phyloP scores from a whole-genome alignment of 2,888 invertebrate genomes.

The Heliconius cydno region DNA sequence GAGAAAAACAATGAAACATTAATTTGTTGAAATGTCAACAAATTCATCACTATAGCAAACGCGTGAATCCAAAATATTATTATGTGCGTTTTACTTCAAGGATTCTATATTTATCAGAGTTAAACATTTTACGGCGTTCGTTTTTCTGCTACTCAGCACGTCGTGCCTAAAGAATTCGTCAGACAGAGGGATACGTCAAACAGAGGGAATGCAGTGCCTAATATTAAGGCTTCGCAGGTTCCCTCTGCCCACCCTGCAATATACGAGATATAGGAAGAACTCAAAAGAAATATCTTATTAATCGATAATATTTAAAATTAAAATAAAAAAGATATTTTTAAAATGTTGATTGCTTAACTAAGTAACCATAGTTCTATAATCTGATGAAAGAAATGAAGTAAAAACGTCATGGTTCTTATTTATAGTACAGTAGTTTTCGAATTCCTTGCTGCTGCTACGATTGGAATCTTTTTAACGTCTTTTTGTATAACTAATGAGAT shows the following conservation, averaged over 20 bases:
- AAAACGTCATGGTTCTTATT: slow-evolving; percentile 26
- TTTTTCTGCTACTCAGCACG: too few species aligned
- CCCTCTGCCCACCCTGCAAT: neutral
- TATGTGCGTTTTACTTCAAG: too few species aligned
- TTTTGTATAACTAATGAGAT: slow-evolving; percentile 37
- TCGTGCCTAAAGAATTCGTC: too few species aligned
- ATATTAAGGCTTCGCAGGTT: neutral
- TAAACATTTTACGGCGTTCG: too few species aligned
- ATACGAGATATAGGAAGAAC: neutral
- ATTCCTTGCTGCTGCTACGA: slow-evolving; percentile 32
- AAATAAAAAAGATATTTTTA: neutral
- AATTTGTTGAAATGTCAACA: too few species aligned
- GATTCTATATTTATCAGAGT: too few species aligned
- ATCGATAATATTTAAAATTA: neutral
- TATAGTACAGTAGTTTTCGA: slow-evolving; percentile 32
- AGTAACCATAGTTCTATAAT: neutral
- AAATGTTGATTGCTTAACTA: neutral
- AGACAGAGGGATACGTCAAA: neutral
- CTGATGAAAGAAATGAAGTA: slow-evolving; percentile 13
- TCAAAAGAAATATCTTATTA: neutral
- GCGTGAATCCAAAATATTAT: too few species aligned
- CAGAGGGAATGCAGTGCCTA: neutral
- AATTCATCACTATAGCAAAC: too few species aligned
- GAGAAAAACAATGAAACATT: too few species aligned
- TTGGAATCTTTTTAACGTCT: slow-evolving; percentile 37